Evolutionary conservation across 2,888 invertebrate species (phyloP), one percentile per base, ranked within the genome.

Genomic region (Cephalotes varians): DNA sequence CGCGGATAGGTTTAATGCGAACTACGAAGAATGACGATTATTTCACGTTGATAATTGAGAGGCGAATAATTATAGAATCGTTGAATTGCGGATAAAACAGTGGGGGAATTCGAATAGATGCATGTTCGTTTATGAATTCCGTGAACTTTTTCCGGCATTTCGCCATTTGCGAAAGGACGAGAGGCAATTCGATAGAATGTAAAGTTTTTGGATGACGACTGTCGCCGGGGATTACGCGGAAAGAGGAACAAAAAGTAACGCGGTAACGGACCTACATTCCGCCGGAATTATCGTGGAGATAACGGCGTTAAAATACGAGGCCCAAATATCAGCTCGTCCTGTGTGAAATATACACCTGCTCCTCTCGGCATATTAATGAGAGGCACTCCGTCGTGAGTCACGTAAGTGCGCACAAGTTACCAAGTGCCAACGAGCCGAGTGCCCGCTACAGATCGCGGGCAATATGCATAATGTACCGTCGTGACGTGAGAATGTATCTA

Each of bases 341-440:
- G 56, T 25, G 69, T 58, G 77, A 67, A 79, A 79, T 79, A 79
- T 69, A 79, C 77, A 79, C 77, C 77, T 79, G 77, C 69, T 69
- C 69, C 56, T 28, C 77, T 40, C 67, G 56, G 69, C 77, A 79
- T 79, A 79, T 79, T 79, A 79, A 79, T 79, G 69, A 79, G 77
- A 79, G 69, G 49, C 25, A 77, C 67, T 56, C 77, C 37, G 64
- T 40, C 77, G 69, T 79, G 77, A 69, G 67, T 79, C 69, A 79
- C 69, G 77, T 79, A 79, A 79, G 77, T 79, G 77, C 69, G 77
- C 67, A 56, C 77, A 65, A 79, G 77, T 79, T 79, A 79, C 69
- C 77, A 69, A 79, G 77, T 79, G 77, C 77, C 56, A 77, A 77
- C 77, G 67, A 77, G 77, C 34, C 77, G 67, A 77, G 77, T 67